phyloP scores from a whole-genome alignment of 2,888 invertebrate genomes.

The Nymphalis polychloros region DNA sequence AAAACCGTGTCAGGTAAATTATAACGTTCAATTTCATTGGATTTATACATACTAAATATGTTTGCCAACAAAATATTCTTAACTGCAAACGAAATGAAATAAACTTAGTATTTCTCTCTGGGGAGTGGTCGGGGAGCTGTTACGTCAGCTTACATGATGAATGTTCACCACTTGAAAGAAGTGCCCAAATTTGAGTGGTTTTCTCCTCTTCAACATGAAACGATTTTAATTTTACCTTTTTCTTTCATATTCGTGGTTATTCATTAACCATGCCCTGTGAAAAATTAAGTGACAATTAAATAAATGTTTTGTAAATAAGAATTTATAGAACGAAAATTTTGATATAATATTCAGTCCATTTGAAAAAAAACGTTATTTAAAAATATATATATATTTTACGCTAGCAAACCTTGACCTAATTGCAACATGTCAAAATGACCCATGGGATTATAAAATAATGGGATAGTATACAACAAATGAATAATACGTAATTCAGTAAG shows the following conservation, averaged over 20 bases:
- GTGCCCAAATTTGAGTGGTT: slow-evolving; percentile 29
- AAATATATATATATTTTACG: neutral
- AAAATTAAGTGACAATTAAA: neutral
- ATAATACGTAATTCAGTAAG: slow-evolving; percentile 48
- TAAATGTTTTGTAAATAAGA: neutral
- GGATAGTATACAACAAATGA: slow-evolving; percentile 40
- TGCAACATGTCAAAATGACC: slow-evolving; percentile 50
- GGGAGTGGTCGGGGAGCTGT: slow-evolving; percentile 32
- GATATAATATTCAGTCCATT: too few relatives aligned
- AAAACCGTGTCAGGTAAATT: slow-evolving; percentile 2
- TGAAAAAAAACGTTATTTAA: too few relatives aligned
- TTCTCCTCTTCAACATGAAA: slow-evolving; percentile 23
- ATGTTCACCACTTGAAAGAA: slow-evolving; percentile 32
- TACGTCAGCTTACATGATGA: slow-evolving; percentile 35
- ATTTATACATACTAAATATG: slow-evolving; percentile 6
- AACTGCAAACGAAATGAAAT: slow-evolving; percentile 35
- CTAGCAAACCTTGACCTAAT: slow-evolving; percentile 46
- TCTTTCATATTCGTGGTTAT: neutral
- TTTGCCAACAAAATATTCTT: slow-evolving; percentile 20
- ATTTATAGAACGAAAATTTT: neutral
- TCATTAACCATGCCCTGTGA: neutral
- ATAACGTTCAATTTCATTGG: slow-evolving; percentile 4
- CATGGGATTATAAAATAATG: slow-evolving; percentile 46
- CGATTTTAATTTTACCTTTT: slow-evolving; percentile 23
- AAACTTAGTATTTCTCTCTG: slow-evolving; percentile 23